These are phyloP conservation scores for Scaptomyza caliginosa DNA, from an alignment of 2,888 invertebrate species.

Conservation along the genomic window DNA sequence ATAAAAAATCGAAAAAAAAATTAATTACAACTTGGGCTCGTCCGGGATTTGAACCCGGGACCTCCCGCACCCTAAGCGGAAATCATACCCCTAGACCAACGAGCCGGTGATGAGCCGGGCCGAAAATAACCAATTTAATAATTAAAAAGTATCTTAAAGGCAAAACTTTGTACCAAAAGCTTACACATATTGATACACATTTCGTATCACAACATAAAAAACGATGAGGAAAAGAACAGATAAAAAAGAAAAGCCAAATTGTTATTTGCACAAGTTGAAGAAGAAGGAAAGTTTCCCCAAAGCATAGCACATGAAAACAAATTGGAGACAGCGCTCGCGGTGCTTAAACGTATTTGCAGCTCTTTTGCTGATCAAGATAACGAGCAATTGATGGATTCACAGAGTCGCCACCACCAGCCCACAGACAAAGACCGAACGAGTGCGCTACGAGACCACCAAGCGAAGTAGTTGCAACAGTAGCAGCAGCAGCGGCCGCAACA, in stretches of 20 bases:
- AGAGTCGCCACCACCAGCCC: conserved; percentile 28
- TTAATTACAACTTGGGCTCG: conserved; percentile 79
- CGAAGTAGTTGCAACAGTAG: conserved; percentile 3
- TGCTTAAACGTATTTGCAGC: conserved; percentile 26
- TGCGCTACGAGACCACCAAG: conserved; percentile 7
- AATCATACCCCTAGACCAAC: conserved; percentile 85
- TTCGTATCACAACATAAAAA: neutral
- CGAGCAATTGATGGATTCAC: conserved; percentile 76
- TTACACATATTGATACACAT: neutral
- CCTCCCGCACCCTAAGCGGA: conserved; percentile 85
- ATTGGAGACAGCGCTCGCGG: conserved; percentile 24
- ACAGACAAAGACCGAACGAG: conserved; percentile 24
- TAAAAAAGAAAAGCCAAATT: conserved; percentile 13
- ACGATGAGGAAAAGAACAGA: conserved; percentile 53
- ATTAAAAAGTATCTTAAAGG: neutral
- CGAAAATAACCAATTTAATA: conserved; percentile 5
- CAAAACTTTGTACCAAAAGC: conserved; percentile 20
- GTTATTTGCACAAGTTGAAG: conserved; percentile 38
- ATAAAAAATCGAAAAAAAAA: conserved; percentile 14
- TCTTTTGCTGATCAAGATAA: conserved; percentile 73
- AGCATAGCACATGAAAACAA: conserved; percentile 34
- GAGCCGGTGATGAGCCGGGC: conserved; percentile 54
- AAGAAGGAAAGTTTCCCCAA: conserved; percentile 53
- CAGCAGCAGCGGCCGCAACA: conserved; percentile 34
- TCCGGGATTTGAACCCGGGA: conserved; percentile 85